Evolutionary conservation across 2,797 vertebrate species (phyloP), one percentile per base, ranked within the genome.

Genomic region (Gambelia wislizenii): DNA sequence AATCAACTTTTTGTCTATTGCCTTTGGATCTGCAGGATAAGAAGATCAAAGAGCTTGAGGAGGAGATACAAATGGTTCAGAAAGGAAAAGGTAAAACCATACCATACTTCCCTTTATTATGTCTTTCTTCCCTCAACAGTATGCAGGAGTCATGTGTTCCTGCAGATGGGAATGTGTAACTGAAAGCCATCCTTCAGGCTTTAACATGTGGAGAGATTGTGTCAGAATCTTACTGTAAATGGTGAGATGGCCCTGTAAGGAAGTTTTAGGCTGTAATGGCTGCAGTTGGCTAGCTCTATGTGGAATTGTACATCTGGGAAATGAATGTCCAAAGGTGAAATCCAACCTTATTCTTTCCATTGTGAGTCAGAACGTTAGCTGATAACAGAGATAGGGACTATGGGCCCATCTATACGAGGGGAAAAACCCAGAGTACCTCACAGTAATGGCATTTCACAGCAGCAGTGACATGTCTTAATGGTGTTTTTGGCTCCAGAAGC

Each of bases 31-130:
- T 92, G 77, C 91, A 99, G 99, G 97, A 98, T 7, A 92, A 91
- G 93, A 97, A 91, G 94, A 98, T 99, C 89, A 93, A 95, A 18
- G 91, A 93, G 13, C 96, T 99, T 84, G 97, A 98, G 92, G 91
- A 97, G 69, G 95, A 97, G 93, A 94, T 98, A 86, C 96, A 92
- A 92, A 81, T 80, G 74, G 94, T 96, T 9, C 96, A 97, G 90
- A 91, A 96, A 79, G 83, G 95, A 72, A 96, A 96, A 93, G 96
- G 98, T 98, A 96, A 96, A 84, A 61, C 4, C 12, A 9, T 1
- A 54, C 39, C 76, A 18, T 22, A 6, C 30, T 69, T 59, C 20
- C 59, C 16, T 44, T 33, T 54, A 18, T 33, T 76, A 2, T 30
- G 12, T 27, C 14, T 52, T 30, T 59, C 20, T 70, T 2, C 2